These are phyloP conservation scores for Trachemys scripta DNA, from an alignment of 2,113 vertebrate species.

Conservation along the genomic window DNA sequence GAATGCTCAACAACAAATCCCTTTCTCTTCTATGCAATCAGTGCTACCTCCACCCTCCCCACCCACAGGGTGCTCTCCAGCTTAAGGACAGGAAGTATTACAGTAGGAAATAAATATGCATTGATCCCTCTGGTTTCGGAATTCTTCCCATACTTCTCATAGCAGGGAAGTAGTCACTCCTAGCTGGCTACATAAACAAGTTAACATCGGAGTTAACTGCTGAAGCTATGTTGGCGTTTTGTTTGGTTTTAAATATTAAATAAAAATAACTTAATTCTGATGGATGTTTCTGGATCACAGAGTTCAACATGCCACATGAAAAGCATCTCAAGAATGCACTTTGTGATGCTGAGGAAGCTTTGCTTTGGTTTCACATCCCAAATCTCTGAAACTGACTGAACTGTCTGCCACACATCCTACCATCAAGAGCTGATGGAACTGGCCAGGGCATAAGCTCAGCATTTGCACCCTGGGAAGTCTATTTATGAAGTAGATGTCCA, in stretches of 20 bases:
- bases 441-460: not conserved
- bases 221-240: fast-evolving
- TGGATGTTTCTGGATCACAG: fast-evolving
- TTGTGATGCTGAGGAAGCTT: not conserved
- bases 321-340: not conserved
- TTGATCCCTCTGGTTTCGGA: not conserved
- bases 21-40: not conserved
- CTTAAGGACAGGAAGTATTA: conserved; percentile 35
- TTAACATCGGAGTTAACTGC: not conserved
- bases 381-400: not conserved
- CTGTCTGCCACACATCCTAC: not conserved
- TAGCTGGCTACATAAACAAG: not conserved
- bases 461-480: fast-evolving
- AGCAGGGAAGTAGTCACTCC: conserved; percentile 63
- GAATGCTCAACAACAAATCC: not conserved
- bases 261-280: not conserved
- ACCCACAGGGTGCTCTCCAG: not conserved
- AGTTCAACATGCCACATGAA: not conserved
- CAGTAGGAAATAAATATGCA: conserved; percentile 32
- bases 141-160: conserved; percentile 74
- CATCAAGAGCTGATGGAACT: fast-evolving
- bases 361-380: not conserved
- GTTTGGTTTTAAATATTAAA: not conserved
- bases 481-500: fast-evolving
- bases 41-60: not conserved